Evolutionary conservation across 2,113 vertebrate genomes (phyloP), one percentile per base, ranked within the genome.

Genomic region (Thryonomys swinderianus): DNA sequence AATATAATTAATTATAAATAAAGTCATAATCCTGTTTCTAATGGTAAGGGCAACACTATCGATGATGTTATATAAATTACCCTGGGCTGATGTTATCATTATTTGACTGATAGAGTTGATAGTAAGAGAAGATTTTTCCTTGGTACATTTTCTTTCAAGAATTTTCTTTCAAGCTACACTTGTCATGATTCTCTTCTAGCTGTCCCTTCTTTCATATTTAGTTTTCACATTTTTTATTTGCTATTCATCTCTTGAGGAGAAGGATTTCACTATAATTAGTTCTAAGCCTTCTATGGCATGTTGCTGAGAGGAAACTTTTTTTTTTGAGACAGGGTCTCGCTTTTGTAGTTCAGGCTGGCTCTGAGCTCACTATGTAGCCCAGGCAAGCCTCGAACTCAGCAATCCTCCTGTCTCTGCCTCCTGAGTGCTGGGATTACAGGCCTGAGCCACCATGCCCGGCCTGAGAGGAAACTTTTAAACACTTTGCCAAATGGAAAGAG

Each of bases 1-100:
- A 92, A 93, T 88, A 61, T 37, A 78, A 96, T 81, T 93, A 83
- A 17, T 55, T 88, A 45, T 79, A 73, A 32, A 95, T 66, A 66
- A 94, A 90, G 16, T 79, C 62, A 85, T 55, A 88, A 85, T 92
- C n/a, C n/a, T 73, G 13, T 34, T 74, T 88, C 79, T 82, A 82
- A 64, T n/a, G 20, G 21, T 34, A 67, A 82, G 40, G 40, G 16
- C 40, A 61, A 5, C 59, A 9, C 48, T 83, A 4, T 66, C 32
- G 21, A 21, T 8, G 34, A 55, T 71, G 55, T 57, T 67, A 79
- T 55, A 8, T 0, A 12, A 57, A 83, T 83, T 76, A 30, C 6
- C 13, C 10, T 27, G 11, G 14, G 48, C 5, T 94, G 81, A 57
- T 37, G 10, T 92, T 71, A 78, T 82, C 23, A 20, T 57, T 32